Evolutionary conservation across 2,888 invertebrate species (phyloP).

Genomic region (Tipula unca): DNA sequence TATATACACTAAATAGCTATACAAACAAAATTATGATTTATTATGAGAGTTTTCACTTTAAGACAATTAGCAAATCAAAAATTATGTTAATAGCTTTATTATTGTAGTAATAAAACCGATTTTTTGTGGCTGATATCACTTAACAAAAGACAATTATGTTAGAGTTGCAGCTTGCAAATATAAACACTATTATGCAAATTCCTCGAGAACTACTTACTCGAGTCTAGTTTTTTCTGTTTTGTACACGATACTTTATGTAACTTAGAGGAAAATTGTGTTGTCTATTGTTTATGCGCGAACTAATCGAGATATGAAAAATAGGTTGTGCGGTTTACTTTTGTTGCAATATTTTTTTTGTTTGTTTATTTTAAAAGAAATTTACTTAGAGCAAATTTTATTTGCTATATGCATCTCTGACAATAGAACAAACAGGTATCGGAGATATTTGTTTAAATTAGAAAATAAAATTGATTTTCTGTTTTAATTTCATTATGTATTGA

Average conservation of each 20-base stretch:
- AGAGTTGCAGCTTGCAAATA: neutral
- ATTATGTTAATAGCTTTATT: neutral
- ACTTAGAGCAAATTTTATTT: constrained; percentile 4
- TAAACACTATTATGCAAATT: neutral
- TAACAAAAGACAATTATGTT: neutral
- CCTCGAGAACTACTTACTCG: neutral
- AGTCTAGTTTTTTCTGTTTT: neutral
- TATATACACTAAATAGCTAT: neutral
- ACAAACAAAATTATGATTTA: neutral
- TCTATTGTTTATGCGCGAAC: neutral
- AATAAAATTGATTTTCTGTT: neutral
- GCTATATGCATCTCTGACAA: neutral
- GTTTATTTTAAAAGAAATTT: neutral
- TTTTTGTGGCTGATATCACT: neutral
- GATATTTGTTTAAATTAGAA: neutral
- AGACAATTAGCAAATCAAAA: neutral
- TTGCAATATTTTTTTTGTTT: neutral
- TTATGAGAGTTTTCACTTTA: neutral
- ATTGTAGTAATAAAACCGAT: neutral
- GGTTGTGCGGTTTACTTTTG: neutral
- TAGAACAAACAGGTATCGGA: neutral
- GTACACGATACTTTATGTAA: neutral
- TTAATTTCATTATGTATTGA: neutral
- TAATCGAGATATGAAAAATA: neutral
- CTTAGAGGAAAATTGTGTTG: neutral